A percentile compares a stretch with the other conserved stretches of the same genome.
phyloP scores from a whole-genome alignment of 2,113 vertebrate genomes.

The Leucoraja erinaceus region DNA sequence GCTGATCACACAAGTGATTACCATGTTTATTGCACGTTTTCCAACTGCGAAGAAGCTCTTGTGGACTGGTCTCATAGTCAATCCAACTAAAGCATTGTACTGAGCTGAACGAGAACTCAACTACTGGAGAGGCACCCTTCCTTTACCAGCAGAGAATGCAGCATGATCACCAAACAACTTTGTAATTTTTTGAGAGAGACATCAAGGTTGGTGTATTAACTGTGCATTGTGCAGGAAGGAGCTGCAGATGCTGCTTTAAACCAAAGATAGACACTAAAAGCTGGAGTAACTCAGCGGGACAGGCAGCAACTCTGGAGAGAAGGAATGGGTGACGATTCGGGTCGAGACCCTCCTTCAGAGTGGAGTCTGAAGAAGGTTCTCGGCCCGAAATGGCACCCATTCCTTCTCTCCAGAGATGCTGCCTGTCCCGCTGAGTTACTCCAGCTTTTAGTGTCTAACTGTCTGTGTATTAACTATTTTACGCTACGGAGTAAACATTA shows the following conservation, averaged over 20 bases:
- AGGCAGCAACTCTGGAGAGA: no score
- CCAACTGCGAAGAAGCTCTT: background rate
- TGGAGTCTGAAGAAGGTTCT: no score
- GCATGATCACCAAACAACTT: background rate
- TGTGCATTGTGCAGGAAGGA: background rate
- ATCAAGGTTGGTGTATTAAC: background rate
- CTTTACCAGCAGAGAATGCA: background rate
- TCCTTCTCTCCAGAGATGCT: no score
- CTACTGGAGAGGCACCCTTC: background rate
- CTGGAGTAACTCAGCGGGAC: no score
- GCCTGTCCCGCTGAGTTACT: no score
- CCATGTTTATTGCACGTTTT: background rate
- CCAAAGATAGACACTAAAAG: no score
- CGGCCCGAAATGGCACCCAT: no score
- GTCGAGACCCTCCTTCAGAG: no score
- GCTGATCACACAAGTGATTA: background rate
- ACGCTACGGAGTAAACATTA: background rate
- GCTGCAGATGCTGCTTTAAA: no score
- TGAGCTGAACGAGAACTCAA: background rate
- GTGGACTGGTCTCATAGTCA: background rate
- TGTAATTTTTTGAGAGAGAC: background rate
- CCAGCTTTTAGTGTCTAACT: no score
- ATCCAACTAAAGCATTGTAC: background rate
- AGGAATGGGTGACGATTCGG: no score
- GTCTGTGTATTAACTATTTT: background rate